Evolutionary conservation across 2,888 invertebrate genomes (phyloP).

Genomic region (Sericinus montela): DNA sequence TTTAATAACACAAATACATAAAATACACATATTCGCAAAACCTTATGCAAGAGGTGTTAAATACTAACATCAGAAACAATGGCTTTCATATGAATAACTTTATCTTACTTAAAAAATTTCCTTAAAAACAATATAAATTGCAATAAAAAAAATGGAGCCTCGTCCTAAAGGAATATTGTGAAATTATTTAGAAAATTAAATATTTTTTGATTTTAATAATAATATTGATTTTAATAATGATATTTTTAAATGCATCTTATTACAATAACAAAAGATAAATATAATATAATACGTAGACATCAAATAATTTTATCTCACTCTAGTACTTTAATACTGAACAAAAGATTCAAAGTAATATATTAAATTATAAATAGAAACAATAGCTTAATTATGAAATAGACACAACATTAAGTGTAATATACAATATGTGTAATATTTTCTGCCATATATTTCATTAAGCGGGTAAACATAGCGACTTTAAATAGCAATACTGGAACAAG

Average conservation of each 20-base stretch:
- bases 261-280: neutral
- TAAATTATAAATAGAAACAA: no score
- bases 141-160: neutral
- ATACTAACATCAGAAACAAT: neutral
- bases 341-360: neutral
- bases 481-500: no score
- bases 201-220: no score
- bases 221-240: neutral
- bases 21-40: constrained; percentile 4
- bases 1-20: constrained; percentile 20
- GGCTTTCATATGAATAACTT: neutral
- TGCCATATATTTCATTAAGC: no score
- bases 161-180: neutral
- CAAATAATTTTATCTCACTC: neutral
- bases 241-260: neutral
- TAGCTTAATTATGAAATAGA: constrained; percentile 12
- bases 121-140: constrained; percentile 4
- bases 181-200: neutral
- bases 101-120: neutral
- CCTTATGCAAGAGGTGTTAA: neutral
- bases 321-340: neutral
- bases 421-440: no score
- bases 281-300: neutral
- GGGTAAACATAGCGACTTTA: no score
- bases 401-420: neutral